phyloP scores from a whole-genome alignment of 2,888 invertebrate genomes.

The Magallana nippona region DNA sequence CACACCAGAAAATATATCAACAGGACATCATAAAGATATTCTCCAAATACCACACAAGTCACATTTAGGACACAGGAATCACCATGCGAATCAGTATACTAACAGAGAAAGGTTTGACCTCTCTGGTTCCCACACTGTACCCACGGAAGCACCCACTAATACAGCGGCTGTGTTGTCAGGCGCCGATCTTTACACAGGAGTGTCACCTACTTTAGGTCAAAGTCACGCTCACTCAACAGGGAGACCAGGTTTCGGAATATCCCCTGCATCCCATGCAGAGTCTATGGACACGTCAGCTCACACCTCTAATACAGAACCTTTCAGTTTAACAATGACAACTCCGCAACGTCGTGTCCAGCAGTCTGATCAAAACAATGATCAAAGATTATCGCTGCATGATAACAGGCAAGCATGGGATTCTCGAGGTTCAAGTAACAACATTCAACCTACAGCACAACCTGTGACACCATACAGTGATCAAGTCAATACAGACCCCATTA shows the following conservation, averaged over 20 bases:
- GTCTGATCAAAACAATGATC: background rate
- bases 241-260: conserved; percentile 12
- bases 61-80: background rate
- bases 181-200: background rate
- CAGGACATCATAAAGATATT: background rate
- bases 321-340: background rate
- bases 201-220: background rate
- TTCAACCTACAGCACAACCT: background rate
- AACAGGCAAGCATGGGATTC: conserved; percentile 16
- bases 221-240: background rate
- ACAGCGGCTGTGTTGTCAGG: background rate
- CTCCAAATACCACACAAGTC: background rate
- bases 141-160: background rate
- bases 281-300: background rate
- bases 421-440: background rate
- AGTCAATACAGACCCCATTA: background rate
- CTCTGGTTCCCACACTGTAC: background rate
- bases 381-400: background rate
- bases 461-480: background rate
- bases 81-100: background rate
- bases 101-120: background rate
- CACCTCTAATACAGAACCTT: background rate
- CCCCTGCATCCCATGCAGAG: background rate
- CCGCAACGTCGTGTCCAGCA: background rate
- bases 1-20: background rate